Evolutionary conservation across 2,888 invertebrate species (phyloP).

Genomic region (Sycophila texana): DNA sequence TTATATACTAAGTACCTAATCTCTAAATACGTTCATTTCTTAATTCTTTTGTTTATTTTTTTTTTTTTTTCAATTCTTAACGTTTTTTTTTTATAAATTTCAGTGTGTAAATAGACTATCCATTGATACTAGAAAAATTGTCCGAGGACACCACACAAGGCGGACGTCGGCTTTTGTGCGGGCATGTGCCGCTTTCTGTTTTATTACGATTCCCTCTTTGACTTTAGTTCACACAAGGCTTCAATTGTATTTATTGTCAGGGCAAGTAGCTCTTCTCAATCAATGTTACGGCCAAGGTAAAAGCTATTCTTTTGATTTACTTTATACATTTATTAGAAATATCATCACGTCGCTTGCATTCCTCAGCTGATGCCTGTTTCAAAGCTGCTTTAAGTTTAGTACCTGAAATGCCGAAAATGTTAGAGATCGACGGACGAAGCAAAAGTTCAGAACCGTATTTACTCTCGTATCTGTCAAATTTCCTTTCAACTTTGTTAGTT

Average conservation of each 20-base stretch:
- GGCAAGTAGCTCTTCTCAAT: conserved; percentile 92
- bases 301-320: not conserved
- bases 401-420: conserved; percentile 84
- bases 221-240: conserved; percentile 86
- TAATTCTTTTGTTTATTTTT: not conserved
- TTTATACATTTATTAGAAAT: not conserved
- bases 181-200: conserved; percentile 96
- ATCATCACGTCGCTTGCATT: conserved; percentile 6
- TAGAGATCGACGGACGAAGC: conserved; percentile 85
- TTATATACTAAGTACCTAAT: conserved; percentile 2
- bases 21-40: conserved; percentile 10
- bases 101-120: conserved; percentile 89
- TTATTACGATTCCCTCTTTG: conserved; percentile 97
- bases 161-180: conserved; percentile 91
- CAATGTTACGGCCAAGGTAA: conserved; percentile 93
- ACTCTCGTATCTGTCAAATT: conserved; percentile 84
- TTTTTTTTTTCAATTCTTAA: conserved; percentile 6
- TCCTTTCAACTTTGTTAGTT: conserved; percentile 88
- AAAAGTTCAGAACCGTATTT: conserved; percentile 85
- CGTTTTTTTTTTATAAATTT: conserved; percentile 45
- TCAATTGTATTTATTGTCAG: conserved; percentile 90
- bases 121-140: conserved; percentile 82
- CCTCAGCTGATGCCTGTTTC: conserved; percentile 92
- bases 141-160: conserved; percentile 85
- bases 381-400: conserved; percentile 90